These are phyloP conservation scores for Myopa testacea DNA, from an alignment of 2,888 invertebrate genomes.

Conservation along the genomic window DNA sequence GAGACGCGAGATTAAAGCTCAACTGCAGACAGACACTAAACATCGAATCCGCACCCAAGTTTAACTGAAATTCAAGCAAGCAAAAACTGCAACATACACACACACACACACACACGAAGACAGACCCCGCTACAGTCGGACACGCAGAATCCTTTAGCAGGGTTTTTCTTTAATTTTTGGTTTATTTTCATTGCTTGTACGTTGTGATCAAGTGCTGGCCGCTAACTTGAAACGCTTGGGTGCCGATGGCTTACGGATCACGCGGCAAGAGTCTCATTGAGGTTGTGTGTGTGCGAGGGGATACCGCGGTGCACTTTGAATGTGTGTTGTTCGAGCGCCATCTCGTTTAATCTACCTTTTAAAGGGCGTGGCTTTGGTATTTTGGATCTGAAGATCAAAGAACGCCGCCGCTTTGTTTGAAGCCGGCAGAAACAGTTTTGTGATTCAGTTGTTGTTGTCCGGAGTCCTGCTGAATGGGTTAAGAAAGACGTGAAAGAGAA, in stretches of 20 bases:
- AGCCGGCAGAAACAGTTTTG: constrained; percentile 51
- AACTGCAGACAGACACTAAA: constrained; percentile 25
- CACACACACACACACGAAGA: neutral
- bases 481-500: neutral
- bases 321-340: constrained; percentile 63
- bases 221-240: neutral
- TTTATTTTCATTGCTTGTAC: constrained; percentile 17
- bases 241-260: constrained; percentile 10
- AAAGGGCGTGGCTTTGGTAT: constrained; percentile 67
- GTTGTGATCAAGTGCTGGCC: constrained; percentile 15
- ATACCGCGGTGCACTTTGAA: constrained; percentile 7
- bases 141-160: constrained; percentile 4
- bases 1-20: constrained; percentile 5
- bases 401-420: constrained; percentile 64
- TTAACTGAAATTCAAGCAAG: neutral
- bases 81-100: neutral
- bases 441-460: neutral
- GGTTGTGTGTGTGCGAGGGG: constrained; percentile 18
- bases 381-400: constrained; percentile 69
- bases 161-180: neutral
- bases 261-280: neutral
- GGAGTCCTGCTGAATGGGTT: neutral
- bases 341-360: constrained; percentile 69
- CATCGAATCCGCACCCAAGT: constrained; percentile 16
- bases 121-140: neutral